Evolutionary conservation across 2,113 vertebrate genomes (phyloP).

Genomic region (Hemicordylus capensis): DNA sequence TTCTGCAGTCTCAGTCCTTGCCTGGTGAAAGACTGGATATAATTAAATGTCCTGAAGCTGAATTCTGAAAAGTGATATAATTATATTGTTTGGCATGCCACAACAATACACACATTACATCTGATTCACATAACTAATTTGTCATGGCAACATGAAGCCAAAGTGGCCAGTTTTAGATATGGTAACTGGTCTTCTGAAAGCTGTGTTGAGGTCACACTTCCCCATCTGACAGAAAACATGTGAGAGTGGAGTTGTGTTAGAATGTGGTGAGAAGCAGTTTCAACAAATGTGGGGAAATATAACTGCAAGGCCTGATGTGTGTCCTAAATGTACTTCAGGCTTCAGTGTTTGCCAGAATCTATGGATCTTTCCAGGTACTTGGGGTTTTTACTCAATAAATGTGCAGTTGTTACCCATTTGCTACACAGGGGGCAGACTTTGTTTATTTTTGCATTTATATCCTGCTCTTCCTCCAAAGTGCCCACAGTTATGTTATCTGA

Average conservation of each 20-base stretch:
- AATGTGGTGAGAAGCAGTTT: neutral
- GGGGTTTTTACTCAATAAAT: too few relatives aligned
- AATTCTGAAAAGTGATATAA: neutral
- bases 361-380: neutral
- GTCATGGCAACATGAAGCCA: neutral
- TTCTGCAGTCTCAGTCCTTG: neutral
- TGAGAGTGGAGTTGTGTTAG: neutral
- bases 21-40: neutral
- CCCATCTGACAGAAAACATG: neutral
- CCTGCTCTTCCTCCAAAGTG: too few relatives aligned
- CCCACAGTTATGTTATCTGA: too few relatives aligned
- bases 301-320: too few relatives aligned
- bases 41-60: neutral
- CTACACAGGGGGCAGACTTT: neutral
- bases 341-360: neutral
- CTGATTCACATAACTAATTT: neutral
- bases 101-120: too few relatives aligned
- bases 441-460: too few relatives aligned
- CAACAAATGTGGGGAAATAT: neutral
- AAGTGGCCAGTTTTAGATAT: neutral
- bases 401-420: neutral
- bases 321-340: neutral
- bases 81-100: neutral
- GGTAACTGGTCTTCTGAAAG: neutral
- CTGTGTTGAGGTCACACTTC: neutral